phyloP scores from a whole-genome alignment of 1,140 invertebrate genomes.

The Meloidogyne exigua region DNA sequence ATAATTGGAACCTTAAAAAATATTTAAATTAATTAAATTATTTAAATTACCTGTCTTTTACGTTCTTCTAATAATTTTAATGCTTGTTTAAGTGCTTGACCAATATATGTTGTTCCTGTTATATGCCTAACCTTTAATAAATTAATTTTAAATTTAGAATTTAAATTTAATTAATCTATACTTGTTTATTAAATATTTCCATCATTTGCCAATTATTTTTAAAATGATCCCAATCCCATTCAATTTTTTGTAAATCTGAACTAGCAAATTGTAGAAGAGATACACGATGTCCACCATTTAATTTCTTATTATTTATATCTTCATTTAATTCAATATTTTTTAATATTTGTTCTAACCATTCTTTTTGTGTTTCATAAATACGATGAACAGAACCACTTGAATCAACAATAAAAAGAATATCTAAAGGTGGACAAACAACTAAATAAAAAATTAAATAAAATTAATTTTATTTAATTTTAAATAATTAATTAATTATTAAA shows the following conservation, averaged over 20 bases:
- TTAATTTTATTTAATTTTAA: not conserved
- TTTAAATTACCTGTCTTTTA: slow-evolving; percentile 23
- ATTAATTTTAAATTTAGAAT: no score
- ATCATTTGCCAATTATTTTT: slow-evolving; percentile 46
- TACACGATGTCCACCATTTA: slow-evolving; percentile 46
- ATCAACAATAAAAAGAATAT: slow-evolving; percentile 46
- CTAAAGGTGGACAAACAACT: slow-evolving; percentile 1
- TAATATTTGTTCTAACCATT: slow-evolving; percentile 47
- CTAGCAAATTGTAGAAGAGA: slow-evolving; percentile 57
- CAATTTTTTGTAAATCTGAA: slow-evolving; percentile 52
- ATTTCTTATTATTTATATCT: not conserved
- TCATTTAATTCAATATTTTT: slow-evolving; percentile 18
- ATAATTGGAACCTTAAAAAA: slow-evolving; percentile 44
- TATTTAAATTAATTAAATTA: not conserved
- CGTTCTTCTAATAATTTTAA: slow-evolving; percentile 42
- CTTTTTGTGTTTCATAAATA: slow-evolving; percentile 53
- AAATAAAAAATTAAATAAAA: not conserved
- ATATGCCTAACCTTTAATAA: slow-evolving; percentile 42
- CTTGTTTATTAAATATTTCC: slow-evolving; percentile 45
- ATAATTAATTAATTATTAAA: no score
- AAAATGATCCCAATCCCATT: slow-evolving; percentile 53
- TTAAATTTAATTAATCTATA: slow-evolving; percentile 6
- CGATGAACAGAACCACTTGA: slow-evolving; percentile 54
- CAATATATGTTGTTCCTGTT: slow-evolving; percentile 59
- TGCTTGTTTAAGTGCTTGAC: slow-evolving; percentile 50